phyloP scores from a whole-genome alignment of 2,797 vertebrate species.

The Chloroceryle amazona region DNA sequence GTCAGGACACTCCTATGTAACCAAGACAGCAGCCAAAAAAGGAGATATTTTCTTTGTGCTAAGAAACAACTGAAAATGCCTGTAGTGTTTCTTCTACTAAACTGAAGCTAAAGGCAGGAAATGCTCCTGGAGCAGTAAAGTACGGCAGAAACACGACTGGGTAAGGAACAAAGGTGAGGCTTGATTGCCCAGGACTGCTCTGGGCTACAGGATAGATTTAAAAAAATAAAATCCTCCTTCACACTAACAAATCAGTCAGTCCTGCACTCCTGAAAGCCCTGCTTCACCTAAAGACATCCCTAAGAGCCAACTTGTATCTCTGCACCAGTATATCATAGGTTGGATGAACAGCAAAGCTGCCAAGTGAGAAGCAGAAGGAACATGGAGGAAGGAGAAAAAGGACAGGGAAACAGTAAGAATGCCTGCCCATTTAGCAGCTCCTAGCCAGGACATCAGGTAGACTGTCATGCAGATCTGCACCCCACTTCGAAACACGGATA shows the following conservation, averaged over 20 bases:
- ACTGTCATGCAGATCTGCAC: background rate
- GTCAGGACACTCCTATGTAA: background rate
- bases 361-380: background rate
- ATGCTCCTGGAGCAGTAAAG: background rate
- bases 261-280: background rate
- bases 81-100: background rate
- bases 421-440: background rate
- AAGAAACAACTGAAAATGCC: background rate
- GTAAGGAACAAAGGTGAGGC: background rate
- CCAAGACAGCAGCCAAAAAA: background rate
- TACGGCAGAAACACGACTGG: background rate
- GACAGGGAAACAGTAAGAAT: accelerated
- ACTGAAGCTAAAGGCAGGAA: background rate
- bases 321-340: background rate
- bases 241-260: background rate
- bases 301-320: background rate
- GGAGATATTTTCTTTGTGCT: background rate
- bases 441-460: background rate
- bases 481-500: background rate
- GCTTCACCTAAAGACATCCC: background rate
- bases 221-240: too few relatives aligned
- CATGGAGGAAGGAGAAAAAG: background rate
- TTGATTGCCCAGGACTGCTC: accelerated
- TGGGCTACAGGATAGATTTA: background rate
- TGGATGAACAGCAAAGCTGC: background rate